phyloP scores from a whole-genome alignment of 1,140 invertebrate genomes.

The Papilio polytes region DNA sequence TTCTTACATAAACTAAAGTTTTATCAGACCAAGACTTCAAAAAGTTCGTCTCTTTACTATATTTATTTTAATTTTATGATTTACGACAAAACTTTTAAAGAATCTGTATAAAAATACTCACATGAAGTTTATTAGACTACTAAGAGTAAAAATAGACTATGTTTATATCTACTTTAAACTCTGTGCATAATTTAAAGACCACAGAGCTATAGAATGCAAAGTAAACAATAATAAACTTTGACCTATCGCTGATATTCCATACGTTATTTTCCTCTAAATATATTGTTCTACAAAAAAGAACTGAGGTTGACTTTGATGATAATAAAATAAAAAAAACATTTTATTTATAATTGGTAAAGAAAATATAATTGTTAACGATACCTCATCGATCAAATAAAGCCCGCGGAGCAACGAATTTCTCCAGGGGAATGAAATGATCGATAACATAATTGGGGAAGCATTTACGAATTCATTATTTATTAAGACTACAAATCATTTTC shows the following conservation, averaged over 20 bases:
- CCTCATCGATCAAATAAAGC: slow-evolving; percentile 1
- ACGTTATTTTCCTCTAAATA: no score
- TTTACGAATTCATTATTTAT: slow-evolving; percentile 19
- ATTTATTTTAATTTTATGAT: slow-evolving; percentile 13
- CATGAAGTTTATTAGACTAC: not conserved
- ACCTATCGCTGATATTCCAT: no score
- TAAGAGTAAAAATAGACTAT: no score
- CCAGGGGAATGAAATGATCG: not conserved
- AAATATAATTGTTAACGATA: not conserved
- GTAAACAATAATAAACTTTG: no score
- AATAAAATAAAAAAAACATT: not conserved
- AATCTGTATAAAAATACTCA: not conserved
- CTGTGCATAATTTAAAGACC: no score
- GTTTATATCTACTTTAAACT: no score
- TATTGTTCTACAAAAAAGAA: no score
- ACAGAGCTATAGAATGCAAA: no score
- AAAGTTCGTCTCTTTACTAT: not conserved
- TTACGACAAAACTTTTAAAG: not conserved
- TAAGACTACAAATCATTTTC: slow-evolving; percentile 26
- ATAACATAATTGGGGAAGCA: not conserved
- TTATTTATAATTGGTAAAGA: not conserved
- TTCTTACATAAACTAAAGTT: not conserved
- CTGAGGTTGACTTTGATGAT: no score
- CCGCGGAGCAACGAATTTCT: not conserved
- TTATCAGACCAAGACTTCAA: not conserved